These are phyloP conservation scores for Rhynchophorus ferrugineus DNA, from an alignment of 1,140 invertebrate genomes.

Conservation along the genomic window DNA sequence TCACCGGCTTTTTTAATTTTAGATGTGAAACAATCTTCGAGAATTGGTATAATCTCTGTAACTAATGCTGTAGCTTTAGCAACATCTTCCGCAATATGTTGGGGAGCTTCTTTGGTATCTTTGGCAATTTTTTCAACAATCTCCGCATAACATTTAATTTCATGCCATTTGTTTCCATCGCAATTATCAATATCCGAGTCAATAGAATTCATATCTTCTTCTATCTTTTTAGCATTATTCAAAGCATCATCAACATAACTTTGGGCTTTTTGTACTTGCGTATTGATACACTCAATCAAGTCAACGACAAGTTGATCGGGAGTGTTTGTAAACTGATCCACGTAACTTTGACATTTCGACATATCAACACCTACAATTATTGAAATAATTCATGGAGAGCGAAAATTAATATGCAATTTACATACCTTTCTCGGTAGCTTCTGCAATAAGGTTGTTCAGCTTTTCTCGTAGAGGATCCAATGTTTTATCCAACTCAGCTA, in stretches of 20 bases:
- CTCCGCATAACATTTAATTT: neutral
- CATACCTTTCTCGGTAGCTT: neutral
- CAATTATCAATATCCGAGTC: neutral
- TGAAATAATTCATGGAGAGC: no score
- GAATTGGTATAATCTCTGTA: neutral
- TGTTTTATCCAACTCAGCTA: neutral
- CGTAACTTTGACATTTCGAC: neutral
- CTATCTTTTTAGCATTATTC: neutral
- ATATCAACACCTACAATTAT: neutral
- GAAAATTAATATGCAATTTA: no score
- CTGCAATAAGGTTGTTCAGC: neutral
- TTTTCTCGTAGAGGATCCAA: neutral
- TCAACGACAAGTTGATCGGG: neutral
- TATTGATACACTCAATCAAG: neutral
- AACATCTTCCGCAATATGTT: neutral
- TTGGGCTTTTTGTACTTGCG: neutral
- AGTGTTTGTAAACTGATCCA: neutral
- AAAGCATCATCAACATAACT: neutral
- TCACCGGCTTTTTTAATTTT: neutral
- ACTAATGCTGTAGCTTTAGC: neutral
- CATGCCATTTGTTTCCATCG: neutral
- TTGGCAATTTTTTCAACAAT: neutral
- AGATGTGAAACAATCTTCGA: neutral
- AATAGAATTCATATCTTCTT: neutral
- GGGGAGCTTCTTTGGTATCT: neutral